Conservation (phyloP, 2,888 invertebrate species). For the Amphiduros pacificus region DNA sequence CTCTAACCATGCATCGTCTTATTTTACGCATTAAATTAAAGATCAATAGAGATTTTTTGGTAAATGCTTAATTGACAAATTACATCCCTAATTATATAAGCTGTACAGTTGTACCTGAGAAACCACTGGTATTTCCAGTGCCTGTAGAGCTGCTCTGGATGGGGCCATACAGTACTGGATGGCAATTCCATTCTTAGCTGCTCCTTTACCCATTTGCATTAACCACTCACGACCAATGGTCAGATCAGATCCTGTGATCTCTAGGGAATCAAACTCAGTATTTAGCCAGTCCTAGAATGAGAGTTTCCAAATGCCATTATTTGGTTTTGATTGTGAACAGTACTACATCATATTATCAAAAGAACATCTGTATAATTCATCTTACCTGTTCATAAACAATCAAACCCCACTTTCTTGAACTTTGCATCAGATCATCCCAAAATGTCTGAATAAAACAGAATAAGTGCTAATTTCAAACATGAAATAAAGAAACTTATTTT, state of each 20-base stretch:
- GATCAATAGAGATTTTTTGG: no score
- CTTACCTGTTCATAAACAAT: constrained; percentile 34
- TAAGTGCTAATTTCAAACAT: neutral
- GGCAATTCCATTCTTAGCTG: constrained; percentile 30
- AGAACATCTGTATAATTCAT: no score
- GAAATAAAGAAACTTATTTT: no score
- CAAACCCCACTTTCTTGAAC: constrained; percentile 32
- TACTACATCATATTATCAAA: no score
- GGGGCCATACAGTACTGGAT: constrained; percentile 43
- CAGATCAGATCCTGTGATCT: constrained; percentile 26
- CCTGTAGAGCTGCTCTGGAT: constrained; percentile 32
- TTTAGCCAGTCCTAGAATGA: constrained; percentile 39
- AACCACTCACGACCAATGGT: constrained; percentile 35
- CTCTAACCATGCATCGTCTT: no score
- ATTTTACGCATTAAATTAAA: no score
- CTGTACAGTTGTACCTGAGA: no score
- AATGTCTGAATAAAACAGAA: constrained; percentile 24
- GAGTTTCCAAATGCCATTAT: neutral
- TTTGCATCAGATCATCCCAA: constrained; percentile 33
- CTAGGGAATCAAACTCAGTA: constrained; percentile 32
- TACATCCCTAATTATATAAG: no score
- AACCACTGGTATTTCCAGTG: constrained; percentile 34
- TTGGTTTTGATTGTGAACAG: no score
- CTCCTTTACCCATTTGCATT: constrained; percentile 38
- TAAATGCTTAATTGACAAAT: no score